Evolutionary conservation across 92 coral and sea anemone genomes (phyloP), one percentile per base, ranked within the genome.

Genomic region (Epizoanthus illoricatus): DNA sequence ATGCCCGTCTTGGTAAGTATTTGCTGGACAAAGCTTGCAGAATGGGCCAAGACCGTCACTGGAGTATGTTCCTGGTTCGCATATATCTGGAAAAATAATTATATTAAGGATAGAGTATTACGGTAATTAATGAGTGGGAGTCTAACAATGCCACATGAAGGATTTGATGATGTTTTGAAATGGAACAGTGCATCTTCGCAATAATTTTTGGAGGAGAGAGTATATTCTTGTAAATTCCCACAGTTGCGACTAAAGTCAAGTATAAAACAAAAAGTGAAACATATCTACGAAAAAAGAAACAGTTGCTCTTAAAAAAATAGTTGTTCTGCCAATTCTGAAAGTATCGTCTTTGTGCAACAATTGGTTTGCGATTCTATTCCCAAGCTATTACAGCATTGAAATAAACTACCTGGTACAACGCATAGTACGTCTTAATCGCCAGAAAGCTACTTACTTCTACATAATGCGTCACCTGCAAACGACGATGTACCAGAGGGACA

Each of bases 41-140:
- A 85, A 87, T 24, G 94, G 94, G 0, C 90, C 87, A 33, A 90
- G 75, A 43, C 94, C 94, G 59, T 90, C 89, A 60, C 61, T 65
- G 56, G 94, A 90, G 55, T 76, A 88, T 2, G 87, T 88, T 40
- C 94, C 94, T 28, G 85, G 84, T 4, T 90, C 84, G 71, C 94
- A 90, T 5, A 85, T 56, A n/a, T 54, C 91, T 74, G n/a, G 33
- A 21, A 11, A 49, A 72, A 20, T 8, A 33, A 56, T 33, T 10
- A 15, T 3, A 67, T 10, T 21, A 36, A 33, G 20, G 11, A 33
- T 20, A 49, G 56, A 49, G 9, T 33, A 21, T 9, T 67, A 67
- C 36, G 4, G 12, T 16, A 15, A 20, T 41, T 33, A 23, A 16
- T 12, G 2, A 28, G 33, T 21, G 17, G 17, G 13, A 20, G 17